Conservation (phyloP, 2,113 vertebrate species). For the Rhineura floridana region DNA sequence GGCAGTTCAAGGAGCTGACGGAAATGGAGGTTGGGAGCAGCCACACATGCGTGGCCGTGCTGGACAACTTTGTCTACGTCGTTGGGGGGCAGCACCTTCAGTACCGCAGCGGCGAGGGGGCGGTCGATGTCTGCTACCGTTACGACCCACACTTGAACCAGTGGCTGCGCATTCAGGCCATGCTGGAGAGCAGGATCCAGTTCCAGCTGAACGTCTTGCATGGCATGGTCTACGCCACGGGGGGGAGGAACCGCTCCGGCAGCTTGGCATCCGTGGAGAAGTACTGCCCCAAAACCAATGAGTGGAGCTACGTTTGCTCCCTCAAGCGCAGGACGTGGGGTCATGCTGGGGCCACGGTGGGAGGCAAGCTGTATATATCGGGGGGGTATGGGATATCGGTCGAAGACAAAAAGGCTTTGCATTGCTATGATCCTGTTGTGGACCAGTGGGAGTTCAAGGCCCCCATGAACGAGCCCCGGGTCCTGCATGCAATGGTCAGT, state of each 20-base stretch:
- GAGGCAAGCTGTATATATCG: constrained; percentile 87
- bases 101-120: constrained; percentile 95
- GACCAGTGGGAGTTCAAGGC: constrained; percentile 92
- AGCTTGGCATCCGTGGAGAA: constrained; percentile 93
- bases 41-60: constrained; percentile 90
- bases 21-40: constrained; percentile 94
- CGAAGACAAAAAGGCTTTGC: constrained; percentile 93
- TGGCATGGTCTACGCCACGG: constrained; percentile 89
- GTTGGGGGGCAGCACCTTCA: constrained; percentile 94
- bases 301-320: constrained; percentile 90
- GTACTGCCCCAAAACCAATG: constrained; percentile 90
- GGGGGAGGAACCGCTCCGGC: constrained; percentile 92
- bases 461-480: constrained; percentile 93
- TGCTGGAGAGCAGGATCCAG: constrained; percentile 96
- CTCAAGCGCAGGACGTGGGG: constrained; percentile 95
- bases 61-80: constrained; percentile 96
- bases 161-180: constrained; percentile 91
- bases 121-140: constrained; percentile 89
- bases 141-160: constrained; percentile 91
- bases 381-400: constrained; percentile 94
- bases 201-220: constrained; percentile 90
- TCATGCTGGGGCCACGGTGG: constrained; percentile 85
- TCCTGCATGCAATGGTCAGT: constrained; percentile 91
- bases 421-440: constrained; percentile 84
- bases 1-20: constrained; percentile 91